A percentile compares a stretch with the other conserved stretches of the same genome.
These are phyloP conservation scores for Drosophila pseudotalamancana DNA, from an alignment of 2,888 invertebrate genomes.

Conservation along the genomic window DNA sequence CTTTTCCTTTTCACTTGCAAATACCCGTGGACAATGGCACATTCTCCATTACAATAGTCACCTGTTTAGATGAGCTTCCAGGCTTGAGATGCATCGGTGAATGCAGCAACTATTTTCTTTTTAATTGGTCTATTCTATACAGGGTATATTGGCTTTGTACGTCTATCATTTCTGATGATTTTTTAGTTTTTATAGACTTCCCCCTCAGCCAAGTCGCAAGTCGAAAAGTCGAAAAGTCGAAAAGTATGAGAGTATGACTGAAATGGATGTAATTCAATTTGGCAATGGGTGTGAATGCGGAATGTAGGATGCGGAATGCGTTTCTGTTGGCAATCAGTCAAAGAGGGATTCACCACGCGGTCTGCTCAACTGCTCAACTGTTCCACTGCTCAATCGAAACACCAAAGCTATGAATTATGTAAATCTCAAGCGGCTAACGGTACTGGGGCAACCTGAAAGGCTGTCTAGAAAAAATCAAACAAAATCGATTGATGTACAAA, in stretches of 20 bases:
- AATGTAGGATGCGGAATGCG: conserved; percentile 53
- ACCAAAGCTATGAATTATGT: conserved; percentile 71
- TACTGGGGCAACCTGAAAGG: conserved; percentile 28
- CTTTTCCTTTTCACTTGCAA: too few relatives aligned
- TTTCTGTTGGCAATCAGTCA: conserved; percentile 54
- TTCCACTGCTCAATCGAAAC: conserved; percentile 34
- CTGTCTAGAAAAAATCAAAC: conserved; percentile 65
- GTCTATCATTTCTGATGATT: neutral
- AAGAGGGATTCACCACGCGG: conserved; percentile 22
- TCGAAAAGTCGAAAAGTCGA: too few relatives aligned
- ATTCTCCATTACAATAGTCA: conserved; percentile 38
- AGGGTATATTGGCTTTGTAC: too few relatives aligned
- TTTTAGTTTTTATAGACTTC: neutral
- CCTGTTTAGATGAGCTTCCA: conserved; percentile 20
- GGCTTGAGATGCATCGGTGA: neutral
- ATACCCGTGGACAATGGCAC: too few relatives aligned
- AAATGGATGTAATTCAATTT: conserved; percentile 56
- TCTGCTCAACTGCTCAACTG: conserved; percentile 44
- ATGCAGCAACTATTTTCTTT: neutral
- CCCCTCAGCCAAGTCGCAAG: too few relatives aligned
- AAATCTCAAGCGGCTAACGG: conserved; percentile 73
- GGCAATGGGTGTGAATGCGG: too few relatives aligned
- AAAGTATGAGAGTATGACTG: too few relatives aligned
- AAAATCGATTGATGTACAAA: conserved; percentile 79
- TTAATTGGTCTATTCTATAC: too few relatives aligned